A percentile compares a stretch with the other conserved stretches of the same genome.
phyloP scores from a whole-genome alignment of 2,113 vertebrate species.

The Alethe diademata region DNA sequence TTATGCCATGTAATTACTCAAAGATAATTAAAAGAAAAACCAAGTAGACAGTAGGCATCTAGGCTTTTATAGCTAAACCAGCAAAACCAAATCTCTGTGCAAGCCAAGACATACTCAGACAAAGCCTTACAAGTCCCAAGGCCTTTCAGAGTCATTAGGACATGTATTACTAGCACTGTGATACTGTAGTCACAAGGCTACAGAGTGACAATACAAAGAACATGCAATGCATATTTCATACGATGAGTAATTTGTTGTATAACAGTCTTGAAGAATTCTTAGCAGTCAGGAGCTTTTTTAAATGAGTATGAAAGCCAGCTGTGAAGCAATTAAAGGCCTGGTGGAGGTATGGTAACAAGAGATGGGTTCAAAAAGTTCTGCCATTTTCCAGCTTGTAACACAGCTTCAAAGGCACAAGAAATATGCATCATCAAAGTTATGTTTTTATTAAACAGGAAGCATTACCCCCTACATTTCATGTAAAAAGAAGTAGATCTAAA shows the following conservation, averaged over 20 bases:
- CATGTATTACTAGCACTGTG: not conserved
- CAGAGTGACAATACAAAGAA: not conserved
- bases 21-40: not conserved
- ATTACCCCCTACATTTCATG: not conserved
- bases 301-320: not conserved
- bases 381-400: not conserved
- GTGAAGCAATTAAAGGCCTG: not conserved
- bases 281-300: not conserved
- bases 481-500: not conserved
- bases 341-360: not conserved
- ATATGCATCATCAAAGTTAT: not conserved
- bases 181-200: not conserved
- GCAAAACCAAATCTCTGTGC: not conserved
- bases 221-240: conserved; percentile 13
- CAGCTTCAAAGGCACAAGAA: not conserved
- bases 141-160: not conserved
- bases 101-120: not conserved
- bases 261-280: not conserved
- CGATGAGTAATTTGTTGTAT: conserved; percentile 4
- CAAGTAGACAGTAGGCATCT: not conserved
- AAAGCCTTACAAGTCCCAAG: not conserved
- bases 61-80: not conserved
- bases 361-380: not conserved
- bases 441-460: not conserved
- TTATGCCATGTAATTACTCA: not conserved